Base-by-base conservation (phyloP, 2,888 invertebrate genomes). In the Pollenia angustigena region DNA sequence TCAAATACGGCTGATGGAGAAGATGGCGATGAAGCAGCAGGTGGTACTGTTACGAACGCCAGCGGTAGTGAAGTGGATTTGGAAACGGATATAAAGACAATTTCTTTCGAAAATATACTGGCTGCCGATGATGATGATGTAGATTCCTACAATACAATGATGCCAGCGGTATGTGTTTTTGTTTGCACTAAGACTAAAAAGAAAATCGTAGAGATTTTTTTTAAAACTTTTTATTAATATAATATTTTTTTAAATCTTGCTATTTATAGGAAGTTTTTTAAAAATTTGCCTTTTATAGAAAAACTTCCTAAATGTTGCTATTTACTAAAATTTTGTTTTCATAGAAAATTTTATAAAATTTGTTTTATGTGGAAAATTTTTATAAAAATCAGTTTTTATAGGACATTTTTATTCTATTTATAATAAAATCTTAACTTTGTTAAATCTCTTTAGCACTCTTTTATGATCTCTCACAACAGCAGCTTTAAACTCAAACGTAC, bases 401-500 rank as follows among this genome's bases (percentile, higher is more conserved):
- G 44, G 10, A 16, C 10, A 44, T 64, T 44, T 44, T 14, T 48
- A 42, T n/a, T 32, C 32, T 32, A 32, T 32, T 32, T 32, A 32
- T 32, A 32, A 32, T 32, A 54, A 54, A 75, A 66, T 46, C 40
- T 54, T 72, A 66, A 16, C n/a, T 64, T 16, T 64, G 48, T 48
- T n/a, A 54, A 14, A n/a, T 16, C 8, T 23, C 62, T 66, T 4
- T 56, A 88, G 86, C 62, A 71, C 6, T 80, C 83, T 1, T 75
- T 85, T 7, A 60, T 87, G 48, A 18, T 62, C 11, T 66, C 76
- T 10, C 48, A 40, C 14, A 81, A 72, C 48, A 62, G 75, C 56
- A 90, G 88, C 42, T 92, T 89, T 44, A 89, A 94, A 42, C 91
- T 94, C 56, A 93, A 94, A 78, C 90, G 92, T 4, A 93, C 94